phyloP scores from a whole-genome alignment of 2,797 vertebrate genomes.

The Sandelia bainsii region DNA sequence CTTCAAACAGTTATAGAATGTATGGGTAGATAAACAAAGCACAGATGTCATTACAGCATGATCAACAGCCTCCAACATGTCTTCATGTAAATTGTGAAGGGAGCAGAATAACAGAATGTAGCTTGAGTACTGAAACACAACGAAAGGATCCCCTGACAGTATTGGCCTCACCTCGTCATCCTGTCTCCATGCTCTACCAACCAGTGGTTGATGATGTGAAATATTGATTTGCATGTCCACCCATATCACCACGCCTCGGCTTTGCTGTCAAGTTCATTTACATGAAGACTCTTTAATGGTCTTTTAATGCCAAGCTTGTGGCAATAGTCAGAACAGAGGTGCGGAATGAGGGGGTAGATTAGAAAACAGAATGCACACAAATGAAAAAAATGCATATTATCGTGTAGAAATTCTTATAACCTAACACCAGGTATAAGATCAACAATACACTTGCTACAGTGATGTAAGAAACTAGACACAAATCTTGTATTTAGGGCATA shows the following conservation, averaged over 20 bases:
- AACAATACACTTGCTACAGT: slow-evolving; percentile 13
- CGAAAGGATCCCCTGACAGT: slow-evolving; percentile 25
- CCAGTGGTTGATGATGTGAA: slow-evolving; percentile 79
- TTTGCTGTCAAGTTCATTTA: slow-evolving; percentile 83
- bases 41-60: slow-evolving; percentile 54
- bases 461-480: slow-evolving; percentile 22
- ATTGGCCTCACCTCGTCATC: slow-evolving; percentile 46
- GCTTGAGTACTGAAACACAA: slow-evolving; percentile 28
- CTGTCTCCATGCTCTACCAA: slow-evolving; percentile 65
- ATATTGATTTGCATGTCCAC: slow-evolving; percentile 87
- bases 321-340: slow-evolving; percentile 57
- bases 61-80: slow-evolving; percentile 50
- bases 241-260: slow-evolving; percentile 77
- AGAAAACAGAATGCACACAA: slow-evolving; percentile 45
- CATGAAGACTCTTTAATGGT: slow-evolving; percentile 66
- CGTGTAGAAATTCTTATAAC: slow-evolving; percentile 45
- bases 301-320: slow-evolving; percentile 71
- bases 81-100: slow-evolving; percentile 33
- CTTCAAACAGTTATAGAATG: slow-evolving; percentile 40
- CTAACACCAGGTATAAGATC: slow-evolving; percentile 19
- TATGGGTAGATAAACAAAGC: slow-evolving; percentile 58
- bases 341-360: slow-evolving; percentile 32
- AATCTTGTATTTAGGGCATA: slow-evolving; percentile 44
- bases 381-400: slow-evolving; percentile 31
- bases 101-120: slow-evolving; percentile 5